Percentiles rank a stretch among this genome's conserved stretches.
phyloP scores from a whole-genome alignment of 2,797 vertebrate species.

The Sebastes iracundus region DNA sequence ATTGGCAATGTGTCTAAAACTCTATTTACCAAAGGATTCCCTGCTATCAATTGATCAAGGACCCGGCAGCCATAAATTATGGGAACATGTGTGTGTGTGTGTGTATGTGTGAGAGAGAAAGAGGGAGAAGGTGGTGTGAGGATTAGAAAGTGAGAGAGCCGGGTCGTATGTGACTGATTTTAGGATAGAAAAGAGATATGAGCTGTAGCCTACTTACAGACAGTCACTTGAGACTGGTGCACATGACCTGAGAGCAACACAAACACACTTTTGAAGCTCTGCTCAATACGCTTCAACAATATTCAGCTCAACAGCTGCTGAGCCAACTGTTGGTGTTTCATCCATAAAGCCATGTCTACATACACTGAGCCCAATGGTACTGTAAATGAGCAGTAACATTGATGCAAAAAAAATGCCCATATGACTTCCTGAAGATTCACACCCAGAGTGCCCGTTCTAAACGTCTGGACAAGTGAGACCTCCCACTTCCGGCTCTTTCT shows the following conservation, averaged over 20 bases:
- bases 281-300: slow-evolving; percentile 21
- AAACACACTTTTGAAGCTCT: slow-evolving; percentile 20
- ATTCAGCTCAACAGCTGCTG: slow-evolving; percentile 21
- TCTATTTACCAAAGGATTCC: slow-evolving; percentile 99
- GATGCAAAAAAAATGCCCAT: slow-evolving; percentile 23
- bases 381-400: slow-evolving; percentile 34
- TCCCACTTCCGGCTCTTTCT: slow-evolving; percentile 74
- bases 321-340: slow-evolving; percentile 33
- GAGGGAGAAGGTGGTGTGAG: slow-evolving; percentile 43
- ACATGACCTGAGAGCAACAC: slow-evolving; percentile 29
- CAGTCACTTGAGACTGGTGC: slow-evolving; percentile 35
- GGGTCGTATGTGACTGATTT: slow-evolving; percentile 55
- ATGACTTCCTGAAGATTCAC: slow-evolving; percentile 44
- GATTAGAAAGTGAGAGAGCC: slow-evolving; percentile 42
- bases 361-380: slow-evolving; percentile 2
- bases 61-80: slow-evolving; percentile 97
- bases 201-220: slow-evolving; percentile 26
- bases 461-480: slow-evolving; percentile 57
- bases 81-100: slow-evolving; percentile 65
- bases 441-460: slow-evolving; percentile 46
- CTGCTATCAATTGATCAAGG: slow-evolving; percentile 99
- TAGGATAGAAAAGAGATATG: slow-evolving; percentile 59
- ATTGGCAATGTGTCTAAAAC: slow-evolving; percentile 99
- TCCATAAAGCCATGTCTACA: background rate
- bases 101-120: background rate